Conservation (phyloP, 2,113 vertebrate species). For the Microcebus ravelobensis region DNA sequence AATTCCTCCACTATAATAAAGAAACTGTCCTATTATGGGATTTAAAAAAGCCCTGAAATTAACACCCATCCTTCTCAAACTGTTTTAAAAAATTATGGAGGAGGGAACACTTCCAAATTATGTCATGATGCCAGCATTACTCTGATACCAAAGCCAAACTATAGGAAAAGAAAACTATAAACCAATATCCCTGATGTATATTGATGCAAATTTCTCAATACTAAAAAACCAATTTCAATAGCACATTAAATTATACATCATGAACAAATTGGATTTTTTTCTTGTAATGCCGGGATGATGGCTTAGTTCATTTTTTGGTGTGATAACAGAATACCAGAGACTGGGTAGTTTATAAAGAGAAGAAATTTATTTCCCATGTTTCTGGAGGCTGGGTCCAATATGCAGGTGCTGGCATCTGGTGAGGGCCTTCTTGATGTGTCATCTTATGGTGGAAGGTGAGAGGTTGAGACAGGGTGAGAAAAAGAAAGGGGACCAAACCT, state of each 20-base stretch:
- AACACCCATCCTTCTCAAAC: not conserved
- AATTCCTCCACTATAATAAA: not conserved
- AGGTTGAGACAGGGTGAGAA: not conserved
- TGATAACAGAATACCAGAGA: not conserved
- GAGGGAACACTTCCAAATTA: not conserved
- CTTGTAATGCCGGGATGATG: not conserved
- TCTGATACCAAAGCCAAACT: not conserved
- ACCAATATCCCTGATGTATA: not conserved
- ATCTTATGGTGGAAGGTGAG: too few relatives aligned
- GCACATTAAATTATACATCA: not conserved
- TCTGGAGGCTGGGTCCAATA: not conserved
- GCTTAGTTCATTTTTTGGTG: not conserved
- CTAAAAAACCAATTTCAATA: not conserved
- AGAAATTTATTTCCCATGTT: not conserved
- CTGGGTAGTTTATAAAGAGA: not conserved
- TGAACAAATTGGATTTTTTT: not conserved
- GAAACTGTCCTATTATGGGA: not conserved
- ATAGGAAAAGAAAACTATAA: not conserved
- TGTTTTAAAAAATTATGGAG: not conserved
- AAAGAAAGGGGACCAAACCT: not conserved
- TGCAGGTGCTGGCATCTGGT: not conserved
- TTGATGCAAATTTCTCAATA: not conserved
- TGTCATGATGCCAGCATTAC: not conserved
- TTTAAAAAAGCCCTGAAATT: not conserved
- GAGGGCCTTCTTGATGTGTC: not conserved